phyloP scores from a whole-genome alignment of 1,140 invertebrate genomes.

The Dryas iulia region DNA sequence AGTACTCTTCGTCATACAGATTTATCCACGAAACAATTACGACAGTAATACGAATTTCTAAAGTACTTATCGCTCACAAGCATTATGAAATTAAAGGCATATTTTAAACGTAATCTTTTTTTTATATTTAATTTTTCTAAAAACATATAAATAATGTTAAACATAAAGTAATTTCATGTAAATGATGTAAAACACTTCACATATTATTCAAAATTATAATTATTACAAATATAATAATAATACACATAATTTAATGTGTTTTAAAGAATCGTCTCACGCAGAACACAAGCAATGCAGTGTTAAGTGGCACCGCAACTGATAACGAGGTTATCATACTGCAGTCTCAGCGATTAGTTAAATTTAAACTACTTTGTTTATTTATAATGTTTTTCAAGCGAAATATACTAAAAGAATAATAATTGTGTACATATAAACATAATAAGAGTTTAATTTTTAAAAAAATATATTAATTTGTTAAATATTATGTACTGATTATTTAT shows the following conservation, averaged over 20 bases:
- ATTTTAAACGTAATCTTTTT: neutral
- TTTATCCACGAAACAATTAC: slow-evolving; percentile 43
- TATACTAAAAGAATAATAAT: no score
- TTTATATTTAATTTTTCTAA: neutral
- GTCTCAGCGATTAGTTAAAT: slow-evolving; percentile 27
- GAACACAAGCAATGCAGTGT: slow-evolving; percentile 15
- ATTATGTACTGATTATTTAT: no score
- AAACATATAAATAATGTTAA: no score
- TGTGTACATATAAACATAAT: no score
- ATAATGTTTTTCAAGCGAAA: neutral
- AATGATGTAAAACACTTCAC: no score
- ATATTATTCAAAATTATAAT: no score
- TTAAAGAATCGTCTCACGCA: neutral
- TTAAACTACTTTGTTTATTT: slow-evolving; percentile 10
- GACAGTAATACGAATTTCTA: slow-evolving; percentile 27
- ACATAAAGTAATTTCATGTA: no score
- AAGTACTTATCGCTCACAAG: neutral
- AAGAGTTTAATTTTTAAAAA: no score
- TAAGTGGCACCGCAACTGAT: slow-evolving; percentile 38
- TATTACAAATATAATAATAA: neutral
- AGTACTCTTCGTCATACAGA: slow-evolving; percentile 33
- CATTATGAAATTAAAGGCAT: neutral
- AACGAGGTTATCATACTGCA: slow-evolving; percentile 38
- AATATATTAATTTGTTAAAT: no score
- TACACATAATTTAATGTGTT: neutral